phyloP scores from a whole-genome alignment of 2,797 vertebrate species.

The Melanogrammus aeglefinus region DNA sequence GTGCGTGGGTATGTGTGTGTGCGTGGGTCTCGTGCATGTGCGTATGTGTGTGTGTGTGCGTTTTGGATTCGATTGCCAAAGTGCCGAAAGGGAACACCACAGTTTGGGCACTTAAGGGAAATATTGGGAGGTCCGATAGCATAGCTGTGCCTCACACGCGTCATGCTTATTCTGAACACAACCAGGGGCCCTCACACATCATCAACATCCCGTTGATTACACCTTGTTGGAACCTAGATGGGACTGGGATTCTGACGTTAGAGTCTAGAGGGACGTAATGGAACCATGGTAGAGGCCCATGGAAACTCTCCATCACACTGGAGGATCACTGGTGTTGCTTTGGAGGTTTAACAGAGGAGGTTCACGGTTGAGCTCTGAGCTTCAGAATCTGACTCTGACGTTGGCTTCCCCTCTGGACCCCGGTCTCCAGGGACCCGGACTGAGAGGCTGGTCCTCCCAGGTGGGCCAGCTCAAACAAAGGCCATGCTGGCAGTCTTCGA shows the following conservation, averaged over 20 bases:
- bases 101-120: background rate
- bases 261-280: background rate
- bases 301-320: background rate
- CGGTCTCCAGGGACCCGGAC: background rate
- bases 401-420: background rate
- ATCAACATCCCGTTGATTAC: background rate
- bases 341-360: background rate
- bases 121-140: background rate
- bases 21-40: background rate
- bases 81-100: constrained; percentile 1
- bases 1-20: background rate
- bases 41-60: background rate
- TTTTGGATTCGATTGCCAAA: background rate
- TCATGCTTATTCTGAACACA: background rate
- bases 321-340: background rate
- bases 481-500: background rate
- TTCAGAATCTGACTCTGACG: background rate
- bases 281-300: background rate
- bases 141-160: background rate
- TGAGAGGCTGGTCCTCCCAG: background rate
- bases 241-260: background rate
- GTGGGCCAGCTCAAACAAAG: background rate
- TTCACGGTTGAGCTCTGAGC: background rate
- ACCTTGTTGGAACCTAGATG: background rate
- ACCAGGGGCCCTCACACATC: background rate